These are phyloP conservation scores for Phortica magna DNA, from an alignment of 2,888 invertebrate genomes.

Conservation along the genomic window DNA sequence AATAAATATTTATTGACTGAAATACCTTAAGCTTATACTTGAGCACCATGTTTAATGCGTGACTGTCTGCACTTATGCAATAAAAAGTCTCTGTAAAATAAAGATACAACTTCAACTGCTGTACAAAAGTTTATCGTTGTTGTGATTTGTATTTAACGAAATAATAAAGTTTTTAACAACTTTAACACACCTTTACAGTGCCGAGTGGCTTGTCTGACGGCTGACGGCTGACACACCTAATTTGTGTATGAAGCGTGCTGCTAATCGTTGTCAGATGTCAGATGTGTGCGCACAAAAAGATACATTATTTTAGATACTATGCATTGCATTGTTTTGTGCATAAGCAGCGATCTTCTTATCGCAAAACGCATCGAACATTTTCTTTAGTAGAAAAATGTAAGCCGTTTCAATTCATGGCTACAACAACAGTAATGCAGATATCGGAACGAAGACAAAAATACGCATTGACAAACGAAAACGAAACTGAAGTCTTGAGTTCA, in stretches of 20 bases:
- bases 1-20: slow-evolving; percentile 23
- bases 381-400: not conserved
- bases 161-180: slow-evolving; percentile 8
- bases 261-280: slow-evolving; percentile 17
- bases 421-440: slow-evolving; percentile 9
- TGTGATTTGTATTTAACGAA: slow-evolving; percentile 1
- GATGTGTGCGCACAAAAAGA: not conserved
- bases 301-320: slow-evolving; percentile 8
- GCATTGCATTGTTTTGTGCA: not conserved
- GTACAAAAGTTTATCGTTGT: slow-evolving; percentile 1
- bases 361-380: slow-evolving; percentile 9
- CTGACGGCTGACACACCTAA: slow-evolving; percentile 23
- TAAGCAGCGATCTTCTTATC: slow-evolving; percentile 29
- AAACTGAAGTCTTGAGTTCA: slow-evolving; percentile 51
- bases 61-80: slow-evolving; percentile 14
- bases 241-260: not conserved
- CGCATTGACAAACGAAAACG: slow-evolving; percentile 41
- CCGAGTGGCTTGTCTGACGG: not conserved
- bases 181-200: slow-evolving; percentile 16
- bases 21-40: slow-evolving; percentile 5
- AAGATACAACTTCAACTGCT: not conserved
- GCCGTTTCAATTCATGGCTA: not conserved
- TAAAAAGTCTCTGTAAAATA: not conserved
- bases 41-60: not conserved
- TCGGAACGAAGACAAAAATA: not conserved